A percentile compares a stretch with the other conserved stretches of the same genome.
phyloP scores from a whole-genome alignment of 1,140 invertebrate species.

The silkworm (Bombyx mori) region ASM3026992v2 NC_085133.1:6672001-6672500 shows the following conservation, averaged over 20 bases:
- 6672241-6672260: slow-evolving; percentile 49
- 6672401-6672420: too few relatives aligned
- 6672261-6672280: slow-evolving; percentile 63
- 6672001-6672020: slow-evolving; percentile 46
- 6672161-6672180: slow-evolving; percentile 38
- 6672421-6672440: not conserved
- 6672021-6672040: slow-evolving; percentile 62
- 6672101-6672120: slow-evolving; percentile 7
- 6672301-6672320: not conserved
- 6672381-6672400: too few relatives aligned
- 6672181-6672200: slow-evolving; percentile 54
- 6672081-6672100: slow-evolving; percentile 54
- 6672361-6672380: too few relatives aligned
- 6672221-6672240: slow-evolving; percentile 54
- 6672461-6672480: slow-evolving; percentile 58
- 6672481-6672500: slow-evolving; percentile 53
- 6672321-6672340: not conserved
- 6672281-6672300: not conserved
- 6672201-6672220: slow-evolving; percentile 62
- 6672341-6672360: too few relatives aligned
- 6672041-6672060: slow-evolving; percentile 59
- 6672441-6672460: slow-evolving; percentile 50
- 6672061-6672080: slow-evolving; percentile 63
- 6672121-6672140: not conserved
- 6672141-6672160: not conserved